Percentiles rank a stretch among this genome's conserved stretches.
These are phyloP conservation scores for Leptopilina clavipes DNA, from an alignment of 1,140 invertebrate species.

Conservation along the genomic window DNA sequence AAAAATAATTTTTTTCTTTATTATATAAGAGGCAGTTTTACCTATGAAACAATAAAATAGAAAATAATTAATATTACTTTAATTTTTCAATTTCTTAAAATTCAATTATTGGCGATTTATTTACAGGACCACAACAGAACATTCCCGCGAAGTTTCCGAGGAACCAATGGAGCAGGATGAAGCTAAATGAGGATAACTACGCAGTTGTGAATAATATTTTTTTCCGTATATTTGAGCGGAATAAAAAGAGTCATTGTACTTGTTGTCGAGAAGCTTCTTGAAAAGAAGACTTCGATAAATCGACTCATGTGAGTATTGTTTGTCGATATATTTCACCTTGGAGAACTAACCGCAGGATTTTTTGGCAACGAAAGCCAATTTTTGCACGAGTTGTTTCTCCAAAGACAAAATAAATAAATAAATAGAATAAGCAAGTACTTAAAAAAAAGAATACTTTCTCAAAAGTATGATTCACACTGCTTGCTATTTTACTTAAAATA, in stretches of 20 bases:
- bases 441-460: not conserved
- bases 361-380: not conserved
- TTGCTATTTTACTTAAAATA: conserved; percentile 27
- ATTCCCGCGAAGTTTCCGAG: conserved; percentile 83
- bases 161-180: conserved; percentile 91
- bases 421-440: conserved; percentile 23
- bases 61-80: no score
- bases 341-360: conserved; percentile 5
- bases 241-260: not conserved
- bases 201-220: conserved; percentile 21
- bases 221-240: not conserved
- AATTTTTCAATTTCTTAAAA: no score
- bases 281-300: not conserved
- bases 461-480: conserved; percentile 4
- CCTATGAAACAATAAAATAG: no score
- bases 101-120: no score
- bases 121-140: conserved; percentile 76
- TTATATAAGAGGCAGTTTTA: no score
- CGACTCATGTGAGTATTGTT: not conserved
- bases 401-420: not conserved
- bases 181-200: conserved; percentile 69
- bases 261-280: conserved; percentile 27
- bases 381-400: not conserved
- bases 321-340: not conserved
- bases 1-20: no score